Evolutionary conservation across 1,140 invertebrate genomes (phyloP).

Genomic region (Berghia stephanieae): DNA sequence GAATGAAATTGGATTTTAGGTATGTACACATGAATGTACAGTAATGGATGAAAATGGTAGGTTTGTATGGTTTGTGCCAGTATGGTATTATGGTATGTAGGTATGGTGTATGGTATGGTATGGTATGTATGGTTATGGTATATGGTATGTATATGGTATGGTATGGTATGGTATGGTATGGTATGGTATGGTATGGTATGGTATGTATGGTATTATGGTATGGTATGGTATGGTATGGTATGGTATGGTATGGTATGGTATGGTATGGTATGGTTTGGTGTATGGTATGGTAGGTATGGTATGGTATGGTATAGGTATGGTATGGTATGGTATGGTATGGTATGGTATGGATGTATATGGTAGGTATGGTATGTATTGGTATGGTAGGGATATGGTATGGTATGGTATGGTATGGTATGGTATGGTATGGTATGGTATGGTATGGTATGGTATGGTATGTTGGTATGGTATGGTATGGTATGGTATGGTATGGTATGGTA

Average conservation of each 20-base stretch:
- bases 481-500: conserved; percentile 7
- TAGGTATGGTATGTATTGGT: conserved; percentile 42
- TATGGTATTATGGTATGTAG: conserved; percentile 23
- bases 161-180: conserved; percentile 39
- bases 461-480: conserved; percentile 11
- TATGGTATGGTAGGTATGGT: no score
- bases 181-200: conserved; percentile 47
- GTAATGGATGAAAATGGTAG: not conserved
- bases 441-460: conserved; percentile 44
- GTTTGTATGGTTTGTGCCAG: conserved; percentile 25
- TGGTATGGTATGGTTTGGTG: conserved; percentile 47
- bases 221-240: no score
- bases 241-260: conserved; percentile 47
- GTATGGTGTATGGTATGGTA: conserved; percentile 19
- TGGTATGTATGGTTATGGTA: conserved; percentile 21
- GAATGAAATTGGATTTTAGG: no score
- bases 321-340: conserved; percentile 42
- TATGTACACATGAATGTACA: no score
- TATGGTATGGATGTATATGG: conserved; percentile 41
- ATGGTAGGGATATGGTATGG: conserved; percentile 44
- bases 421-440: conserved; percentile 44
- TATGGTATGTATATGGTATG: conserved; percentile 8
- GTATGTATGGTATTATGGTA: no score
- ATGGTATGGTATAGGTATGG: conserved; percentile 41
- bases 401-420: conserved; percentile 44